Base-by-base conservation (phyloP, 1,140 invertebrate genomes). In the Drosophila pectinifera region DNA sequence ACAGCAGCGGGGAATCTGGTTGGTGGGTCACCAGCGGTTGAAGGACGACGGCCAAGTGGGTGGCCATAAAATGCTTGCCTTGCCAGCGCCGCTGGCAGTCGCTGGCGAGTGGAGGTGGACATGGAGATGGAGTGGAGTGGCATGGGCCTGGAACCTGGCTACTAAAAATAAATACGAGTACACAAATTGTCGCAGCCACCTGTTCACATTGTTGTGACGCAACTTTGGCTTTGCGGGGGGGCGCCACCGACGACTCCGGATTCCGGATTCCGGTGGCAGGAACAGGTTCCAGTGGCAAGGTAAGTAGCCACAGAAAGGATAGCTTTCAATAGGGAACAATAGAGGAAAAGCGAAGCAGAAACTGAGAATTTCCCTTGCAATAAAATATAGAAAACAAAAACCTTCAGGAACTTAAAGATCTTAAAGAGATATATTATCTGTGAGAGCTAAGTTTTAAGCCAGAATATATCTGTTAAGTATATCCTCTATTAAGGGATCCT, bases 151-250 rank as follows among this genome's bases (percentile, higher is more conserved):
- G 46, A 36, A 56, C 64, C 68, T 46, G 81, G 76, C 79, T 89
- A 88, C 83, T 89, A 88, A 86, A 86, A 86, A 86, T 86, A 86
- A 88, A 88, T 88, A 85, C 80, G 79, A 86, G 83, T 83, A 88
- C 83, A 88, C 83, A 88, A 86, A 88, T 86, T 82, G 82, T 88
- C 79, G 79, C 84, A 89, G 83, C 83, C 83, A 88, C 83, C 83
- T 88, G 83, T 88, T 88, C 83, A 88, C 84, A 88, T 77, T 88
- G 83, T 88, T 89, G 83, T 85, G 82, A 88, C 83, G 84, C 83
- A 89, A 86, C 79, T 64, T 80, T 68, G 49, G 18, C 49, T 51
- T 51, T 24, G 34, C 31, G 20, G 58, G 38, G 51, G 55, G 31
- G 38, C 5, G 51, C 49, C 49, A 31, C 18, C 49, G 18, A 36